Evolutionary conservation across 2,888 invertebrate species (phyloP), one percentile per base, ranked within the genome.

Genomic region (Orthonevra nobilis): DNA sequence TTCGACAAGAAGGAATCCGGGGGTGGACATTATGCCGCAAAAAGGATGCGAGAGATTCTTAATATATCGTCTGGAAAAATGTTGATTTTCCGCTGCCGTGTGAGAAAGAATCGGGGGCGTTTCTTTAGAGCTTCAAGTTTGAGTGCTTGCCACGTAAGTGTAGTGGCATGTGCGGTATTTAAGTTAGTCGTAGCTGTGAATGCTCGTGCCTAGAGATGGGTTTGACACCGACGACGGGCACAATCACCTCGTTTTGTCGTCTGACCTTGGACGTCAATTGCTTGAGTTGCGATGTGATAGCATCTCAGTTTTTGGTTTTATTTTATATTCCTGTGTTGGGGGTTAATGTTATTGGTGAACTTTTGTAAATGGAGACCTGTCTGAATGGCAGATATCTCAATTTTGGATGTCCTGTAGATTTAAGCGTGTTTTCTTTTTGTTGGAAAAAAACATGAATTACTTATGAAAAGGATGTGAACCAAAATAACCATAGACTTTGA

Each of bases 11-110:
- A 20, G 9, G 6, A 15, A 15, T n/a, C n/a, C n/a, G 32, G 12
- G 10, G 56, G 20, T 7, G 20, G 23, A 56, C 63, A 36, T 56
- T 46, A 28, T 38, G 15, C 50, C 38, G 44, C 32, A 44, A 52
- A 44, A 50, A 40, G 46, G 38, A 54, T 61, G 54, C 52, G 38
- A 54, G 44, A 56, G 46, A 54, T 48, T 68, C 46, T 54, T 54
- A 66, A 74, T 66, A 66, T 34, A 60, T 74, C 60, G 74, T 66
- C 74, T 60, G 52, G 74, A 74, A 74, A 74, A 74, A 60, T 74
- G 66, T 66, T 52, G 66, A 66, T 74, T 74, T 74, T 60, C 66
- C 66, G 30, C 30, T 58, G 52, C 15, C 20, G 17, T 40, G 26
- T 34, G 40, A 20, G 14, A 46, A 40, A 19, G 7, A 40, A 14